Evolutionary conservation across 2,797 vertebrate genomes (phyloP), one percentile per base, ranked within the genome.

Genomic region (Myotis pilosus): DNA sequence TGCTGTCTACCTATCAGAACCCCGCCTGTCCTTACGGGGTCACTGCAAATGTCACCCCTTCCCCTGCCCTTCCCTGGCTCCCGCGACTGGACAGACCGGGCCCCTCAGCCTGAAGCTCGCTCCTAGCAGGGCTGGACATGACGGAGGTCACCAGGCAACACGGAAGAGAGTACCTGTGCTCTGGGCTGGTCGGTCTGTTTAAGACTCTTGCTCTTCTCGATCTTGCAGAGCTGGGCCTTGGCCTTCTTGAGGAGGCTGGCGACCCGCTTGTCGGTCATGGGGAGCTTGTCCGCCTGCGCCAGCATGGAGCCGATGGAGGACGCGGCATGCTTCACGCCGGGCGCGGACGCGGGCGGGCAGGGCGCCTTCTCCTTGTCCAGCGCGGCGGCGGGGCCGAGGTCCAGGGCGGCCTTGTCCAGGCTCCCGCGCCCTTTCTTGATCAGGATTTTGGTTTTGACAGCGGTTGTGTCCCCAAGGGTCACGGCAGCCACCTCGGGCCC

Each of bases 201-300:
- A 94, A 99, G 98, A 51, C 98, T 98, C 98, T 99, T 99, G 98
- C 98, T 99, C 98, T 99, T 99, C 98, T 99, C 99, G 55, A 99
- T 99, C 97, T 99, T 99, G 96, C 98, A 99, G 94, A 99, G 99
- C 98, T 99, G 99, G 84, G 99, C 99, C 98, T 99, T 99, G 88
- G 99, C 99, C 98, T 99, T 99, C 98, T 99, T 99, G 97, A 99
- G 98, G 92, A 99, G 98, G 96, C 99, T 99, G 92, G 99, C 99
- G 91, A 99, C 99, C 93, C 98, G 99, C 98, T 99, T 99, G 98
- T 99, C 99, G 60, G 99, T 99, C 97, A 99, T 99, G 33, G 99
- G 99, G 98, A 99, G 99, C 96, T 99, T 99, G 98, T 99, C 99
- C 75, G 99, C 99, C 96, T 99, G 99, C 96, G 98, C 99, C 97